phyloP scores from a whole-genome alignment of 1,140 invertebrate genomes.

The Papilio helenus region DNA sequence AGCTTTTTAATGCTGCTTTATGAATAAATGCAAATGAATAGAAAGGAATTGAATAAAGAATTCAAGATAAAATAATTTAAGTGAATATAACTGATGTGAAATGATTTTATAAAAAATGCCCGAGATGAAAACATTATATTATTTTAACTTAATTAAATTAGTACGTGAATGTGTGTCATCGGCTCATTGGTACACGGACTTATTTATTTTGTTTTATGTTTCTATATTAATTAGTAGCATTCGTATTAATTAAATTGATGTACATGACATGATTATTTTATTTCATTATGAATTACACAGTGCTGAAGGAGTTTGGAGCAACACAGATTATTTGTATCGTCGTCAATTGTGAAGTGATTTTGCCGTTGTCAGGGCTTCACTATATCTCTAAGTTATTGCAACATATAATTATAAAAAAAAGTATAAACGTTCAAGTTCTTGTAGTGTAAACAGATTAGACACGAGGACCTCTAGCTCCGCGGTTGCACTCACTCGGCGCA shows the following conservation, averaged over 20 bases:
- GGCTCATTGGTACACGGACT: not conserved
- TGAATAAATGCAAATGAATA: not conserved
- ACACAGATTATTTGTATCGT: no score
- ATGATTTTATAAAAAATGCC: not conserved
- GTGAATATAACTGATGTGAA: not conserved
- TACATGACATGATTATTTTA: no score
- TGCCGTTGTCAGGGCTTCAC: no score
- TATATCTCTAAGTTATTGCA: no score
- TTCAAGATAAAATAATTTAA: not conserved
- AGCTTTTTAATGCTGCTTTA: not conserved
- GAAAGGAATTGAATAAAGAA: not conserved
- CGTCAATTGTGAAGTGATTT: no score
- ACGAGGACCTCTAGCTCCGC: not conserved
- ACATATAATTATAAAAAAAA: no score
- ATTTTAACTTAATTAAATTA: not conserved
- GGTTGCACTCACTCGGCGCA: not conserved
- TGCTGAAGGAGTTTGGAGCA: no score
- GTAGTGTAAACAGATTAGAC: not conserved
- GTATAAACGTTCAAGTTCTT: not conserved
- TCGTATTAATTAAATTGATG: no score
- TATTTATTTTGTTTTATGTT: not conserved
- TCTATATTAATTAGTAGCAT: not conserved
- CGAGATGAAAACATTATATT: not conserved
- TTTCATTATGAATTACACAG: no score
- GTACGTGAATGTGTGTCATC: not conserved